Base-by-base conservation (phyloP, 1,140 invertebrate genomes). In the Apocrypta bakeri region DNA sequence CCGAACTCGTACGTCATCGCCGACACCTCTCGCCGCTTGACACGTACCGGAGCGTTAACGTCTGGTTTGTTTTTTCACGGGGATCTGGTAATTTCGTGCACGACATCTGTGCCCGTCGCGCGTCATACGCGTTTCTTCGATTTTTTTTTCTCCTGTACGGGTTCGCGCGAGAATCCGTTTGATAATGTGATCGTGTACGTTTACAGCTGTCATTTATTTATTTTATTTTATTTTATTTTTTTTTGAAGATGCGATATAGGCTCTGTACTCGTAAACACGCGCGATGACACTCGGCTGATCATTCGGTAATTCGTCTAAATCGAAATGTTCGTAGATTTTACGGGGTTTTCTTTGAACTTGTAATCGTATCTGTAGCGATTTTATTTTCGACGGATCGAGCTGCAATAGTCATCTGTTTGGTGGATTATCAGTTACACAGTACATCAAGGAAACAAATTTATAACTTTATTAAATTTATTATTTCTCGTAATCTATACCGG, bases 1-100 rank as follows among this genome's bases (percentile, higher is more conserved):
- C 37, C n/a, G 21, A 31, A 61, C 74, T 83, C 75, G 31, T 85
- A 85, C 74, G 79, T 86, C 82, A 83, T 80, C 48, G 74, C 25
- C 81, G 82, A 85, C 84, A 84, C 71, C 68, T 77, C 24, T 48
- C 25, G n/a, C 61, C 76, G 80, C 33, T 77, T 29, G 66, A 56
- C 48, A 29, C 33, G 33, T 37, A 56, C 66, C 33, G 6, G 25
- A 81, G 61, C n/a, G 27, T 31, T 17, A n/a, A 61, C 37, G 63
- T 63, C 72, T 75, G 71, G 42, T 81, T 81, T 56, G 48, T 56
- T 56, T 56, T 56, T 56, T 61, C 42, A 61, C 17, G 64, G 29
- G 21, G 71, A 33, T 74, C 79, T 72, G 79, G 29, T 24, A 74
- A 40, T 74, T 74, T 81, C 48, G 42, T 66, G 12, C 37, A 31